Percentiles rank a stretch among this genome's conserved stretches.
phyloP scores from a whole-genome alignment of 2,113 vertebrate species.

The Dendrocopos noguchii region DNA sequence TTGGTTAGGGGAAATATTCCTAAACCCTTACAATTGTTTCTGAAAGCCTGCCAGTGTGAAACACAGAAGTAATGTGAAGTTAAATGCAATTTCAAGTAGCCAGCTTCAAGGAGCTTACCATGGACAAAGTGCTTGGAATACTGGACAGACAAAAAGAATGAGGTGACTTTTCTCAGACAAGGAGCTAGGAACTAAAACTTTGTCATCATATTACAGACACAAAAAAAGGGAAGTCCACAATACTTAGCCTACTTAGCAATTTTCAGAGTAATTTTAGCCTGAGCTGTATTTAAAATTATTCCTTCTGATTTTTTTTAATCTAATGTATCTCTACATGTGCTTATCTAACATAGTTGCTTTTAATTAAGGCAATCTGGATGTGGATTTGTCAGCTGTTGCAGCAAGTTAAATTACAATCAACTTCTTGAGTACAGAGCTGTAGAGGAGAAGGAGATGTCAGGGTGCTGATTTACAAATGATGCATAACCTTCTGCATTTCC shows the following conservation, averaged over 20 bases:
- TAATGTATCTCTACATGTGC: constrained; percentile 5
- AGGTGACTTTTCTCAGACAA: background rate
- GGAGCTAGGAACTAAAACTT: background rate
- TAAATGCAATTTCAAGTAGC: constrained; percentile 21
- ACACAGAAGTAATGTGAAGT: constrained; percentile 1
- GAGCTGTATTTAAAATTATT: background rate
- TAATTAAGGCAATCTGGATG: constrained; percentile 44
- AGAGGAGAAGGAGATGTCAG: background rate
- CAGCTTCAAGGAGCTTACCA: background rate
- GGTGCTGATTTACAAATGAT: background rate
- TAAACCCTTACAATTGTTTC: constrained; percentile 43
- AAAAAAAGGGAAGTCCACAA: background rate
- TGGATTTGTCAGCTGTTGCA: background rate
- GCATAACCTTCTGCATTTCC: background rate
- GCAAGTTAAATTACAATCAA: background rate
- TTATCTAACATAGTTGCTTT: constrained; percentile 13
- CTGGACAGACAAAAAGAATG: background rate
- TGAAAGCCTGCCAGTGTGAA: constrained; percentile 35
- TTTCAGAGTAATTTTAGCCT: constrained; percentile 17
- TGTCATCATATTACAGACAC: background rate
- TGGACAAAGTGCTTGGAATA: background rate
- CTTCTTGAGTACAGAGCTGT: background rate
- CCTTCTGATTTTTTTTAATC: background rate
- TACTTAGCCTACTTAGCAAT: constrained; percentile 26
- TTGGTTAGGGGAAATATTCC: constrained; percentile 48